These are phyloP conservation scores for Hypsibius dujardini DNA, from an alignment of 1,140 invertebrate species.

Conservation along the genomic window DNA sequence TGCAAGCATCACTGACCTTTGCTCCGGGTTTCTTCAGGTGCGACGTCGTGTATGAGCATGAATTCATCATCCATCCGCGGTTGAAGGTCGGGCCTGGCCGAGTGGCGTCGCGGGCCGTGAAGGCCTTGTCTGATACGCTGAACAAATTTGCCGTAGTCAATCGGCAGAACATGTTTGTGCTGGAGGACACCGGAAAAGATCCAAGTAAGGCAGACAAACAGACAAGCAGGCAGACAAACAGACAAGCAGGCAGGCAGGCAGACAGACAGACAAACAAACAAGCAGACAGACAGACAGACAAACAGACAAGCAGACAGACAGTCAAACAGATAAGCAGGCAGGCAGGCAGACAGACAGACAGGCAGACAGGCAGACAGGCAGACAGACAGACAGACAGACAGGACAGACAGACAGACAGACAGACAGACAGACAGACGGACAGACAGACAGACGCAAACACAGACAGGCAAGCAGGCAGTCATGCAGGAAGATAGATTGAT, in stretches of 20 bases:
- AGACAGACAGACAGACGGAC: too few species aligned
- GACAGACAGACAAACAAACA: background rate
- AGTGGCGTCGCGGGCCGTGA: slow-evolving; percentile 39
- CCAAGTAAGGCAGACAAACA: background rate
- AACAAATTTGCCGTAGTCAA: slow-evolving; percentile 55
- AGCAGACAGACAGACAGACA: too few species aligned
- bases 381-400: too few species aligned
- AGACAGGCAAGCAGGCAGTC: too few species aligned
- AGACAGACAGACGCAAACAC: too few species aligned
- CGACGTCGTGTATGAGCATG: slow-evolving; percentile 50
- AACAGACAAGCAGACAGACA: too few species aligned
- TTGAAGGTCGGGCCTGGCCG: slow-evolving; percentile 47
- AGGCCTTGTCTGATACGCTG: slow-evolving; percentile 45
- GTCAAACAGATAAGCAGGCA: too few species aligned
- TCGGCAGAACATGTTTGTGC: slow-evolving; percentile 60
- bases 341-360: too few species aligned
- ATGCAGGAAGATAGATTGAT: too few species aligned
- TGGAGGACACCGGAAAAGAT: slow-evolving; percentile 40
- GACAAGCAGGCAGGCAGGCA: background rate
- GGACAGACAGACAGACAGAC: too few species aligned
- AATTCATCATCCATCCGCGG: slow-evolving; percentile 51
- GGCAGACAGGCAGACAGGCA: too few species aligned
- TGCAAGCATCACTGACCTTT: slow-evolving; percentile 38
- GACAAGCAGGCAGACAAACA: background rate
- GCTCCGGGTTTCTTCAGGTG: slow-evolving; percentile 52